These are phyloP conservation scores for Laticauda colubrina DNA, from an alignment of 2,113 vertebrate species.

Conservation along the genomic window DNA sequence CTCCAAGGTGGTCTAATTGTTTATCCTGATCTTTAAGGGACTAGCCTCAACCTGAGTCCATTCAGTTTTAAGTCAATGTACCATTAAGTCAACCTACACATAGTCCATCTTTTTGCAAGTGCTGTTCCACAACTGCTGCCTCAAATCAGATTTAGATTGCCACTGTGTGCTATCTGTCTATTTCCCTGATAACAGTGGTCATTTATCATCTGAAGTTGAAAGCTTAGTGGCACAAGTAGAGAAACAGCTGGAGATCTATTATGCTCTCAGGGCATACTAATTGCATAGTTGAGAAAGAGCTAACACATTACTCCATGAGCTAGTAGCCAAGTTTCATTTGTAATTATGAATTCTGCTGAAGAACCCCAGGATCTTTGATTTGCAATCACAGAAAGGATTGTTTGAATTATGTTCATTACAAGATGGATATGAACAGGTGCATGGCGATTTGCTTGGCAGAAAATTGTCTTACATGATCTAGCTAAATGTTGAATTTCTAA, in stretches of 20 bases:
- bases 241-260: background rate
- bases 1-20: background rate
- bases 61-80: no score
- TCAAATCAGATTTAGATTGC: background rate
- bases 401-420: slow-evolving; percentile 53
- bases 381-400: slow-evolving; percentile 33
- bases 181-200: background rate
- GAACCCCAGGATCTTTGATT: slow-evolving; percentile 35
- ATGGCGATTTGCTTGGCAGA: slow-evolving; percentile 14
- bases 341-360: slow-evolving; percentile 37
- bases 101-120: background rate
- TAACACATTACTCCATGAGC: slow-evolving; percentile 16
- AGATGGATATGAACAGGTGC: slow-evolving; percentile 36
- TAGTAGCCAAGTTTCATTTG: slow-evolving; percentile 27
- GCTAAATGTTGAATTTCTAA: slow-evolving; percentile 31
- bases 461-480: background rate
- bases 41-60: background rate
- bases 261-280: background rate
- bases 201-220: background rate
- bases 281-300: background rate
- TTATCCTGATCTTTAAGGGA: background rate
- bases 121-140: background rate
- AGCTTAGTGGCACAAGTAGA: background rate
- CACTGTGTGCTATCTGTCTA: background rate
- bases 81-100: background rate